phyloP scores from a whole-genome alignment of 2,113 vertebrate species.

The Pluvialis apricaria region DNA sequence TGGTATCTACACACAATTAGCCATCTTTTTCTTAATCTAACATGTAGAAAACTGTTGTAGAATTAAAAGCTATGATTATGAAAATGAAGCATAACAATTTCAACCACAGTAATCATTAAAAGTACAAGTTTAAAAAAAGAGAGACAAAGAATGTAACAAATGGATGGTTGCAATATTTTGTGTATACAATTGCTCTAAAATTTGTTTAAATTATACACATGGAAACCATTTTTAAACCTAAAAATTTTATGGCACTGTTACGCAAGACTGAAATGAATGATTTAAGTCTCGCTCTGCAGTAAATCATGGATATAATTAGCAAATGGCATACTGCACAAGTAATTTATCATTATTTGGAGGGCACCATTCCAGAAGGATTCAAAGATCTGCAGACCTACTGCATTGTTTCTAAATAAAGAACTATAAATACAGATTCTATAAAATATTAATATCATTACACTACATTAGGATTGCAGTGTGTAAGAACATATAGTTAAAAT shows the following conservation, averaged over 20 bases:
- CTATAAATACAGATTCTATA: constrained; percentile 95
- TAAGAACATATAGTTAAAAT: constrained; percentile 79
- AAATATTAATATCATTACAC: constrained; percentile 88
- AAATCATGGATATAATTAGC: constrained; percentile 99
- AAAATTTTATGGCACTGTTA: constrained; percentile 98
- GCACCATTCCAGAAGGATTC: constrained; percentile 99
- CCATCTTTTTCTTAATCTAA: constrained; percentile 81
- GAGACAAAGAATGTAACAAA: constrained; percentile 78
- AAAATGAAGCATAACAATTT: constrained; percentile 84
- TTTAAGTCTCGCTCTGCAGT: constrained; percentile 99
- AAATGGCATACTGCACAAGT: constrained; percentile 99
- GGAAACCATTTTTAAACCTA: constrained; percentile 98
- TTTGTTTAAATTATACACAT: constrained; percentile 99
- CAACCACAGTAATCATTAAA: constrained; percentile 78
- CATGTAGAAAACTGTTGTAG: constrained; percentile 76
- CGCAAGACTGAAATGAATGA: constrained; percentile 99
- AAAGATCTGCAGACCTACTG: constrained; percentile 96
- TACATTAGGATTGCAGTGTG: constrained; percentile 62
- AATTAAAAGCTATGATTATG: constrained; percentile 82
- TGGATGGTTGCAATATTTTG: constrained; percentile 81
- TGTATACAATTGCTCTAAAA: constrained; percentile 87
- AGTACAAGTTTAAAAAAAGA: constrained; percentile 72
- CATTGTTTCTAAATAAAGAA: constrained; percentile 97
- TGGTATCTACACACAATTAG: constrained; percentile 76
- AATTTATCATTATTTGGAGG: constrained; percentile 99